These are phyloP conservation scores for Cataglyphis livida DNA, from an alignment of 2,888 invertebrate genomes.

Conservation along the genomic window DNA sequence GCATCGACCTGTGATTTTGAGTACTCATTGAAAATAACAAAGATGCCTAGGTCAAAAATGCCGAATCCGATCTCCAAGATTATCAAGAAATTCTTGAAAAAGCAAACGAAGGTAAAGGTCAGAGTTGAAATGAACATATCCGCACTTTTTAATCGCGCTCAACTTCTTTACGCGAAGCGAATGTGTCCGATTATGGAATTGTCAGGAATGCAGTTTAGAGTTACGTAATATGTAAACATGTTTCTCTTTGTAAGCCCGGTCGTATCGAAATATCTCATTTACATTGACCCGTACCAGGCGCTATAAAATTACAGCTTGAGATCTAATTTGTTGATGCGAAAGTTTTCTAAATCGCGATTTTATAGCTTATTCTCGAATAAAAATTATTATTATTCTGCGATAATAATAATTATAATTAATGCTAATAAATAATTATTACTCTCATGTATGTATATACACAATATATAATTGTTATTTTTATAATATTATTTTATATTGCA, in stretches of 20 bases:
- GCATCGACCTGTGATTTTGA: conserved; percentile 9
- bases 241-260: neutral
- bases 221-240: conserved; percentile 18
- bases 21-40: conserved; percentile 30
- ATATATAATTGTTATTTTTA: neutral
- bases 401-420: neutral
- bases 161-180: neutral
- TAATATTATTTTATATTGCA: neutral
- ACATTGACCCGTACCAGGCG: neutral
- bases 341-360: neutral
- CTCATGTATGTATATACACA: neutral
- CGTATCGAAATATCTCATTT: neutral
- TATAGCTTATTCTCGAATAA: neutral
- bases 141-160: neutral
- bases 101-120: conserved; percentile 85
- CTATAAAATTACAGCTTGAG: neutral
- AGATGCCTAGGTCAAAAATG: conserved; percentile 85
- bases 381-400: neutral
- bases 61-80: conserved; percentile 84
- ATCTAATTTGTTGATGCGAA: neutral
- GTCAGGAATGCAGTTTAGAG: conserved; percentile 4
- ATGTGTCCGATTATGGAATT: conserved; percentile 1
- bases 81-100: conserved; percentile 84
- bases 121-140: neutral
- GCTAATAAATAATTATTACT: neutral